Percentiles rank a stretch among this genome's conserved stretches.
Evolutionary conservation across 2,888 invertebrate genomes (phyloP).

Genomic region (Dryadula phaetusa): DNA sequence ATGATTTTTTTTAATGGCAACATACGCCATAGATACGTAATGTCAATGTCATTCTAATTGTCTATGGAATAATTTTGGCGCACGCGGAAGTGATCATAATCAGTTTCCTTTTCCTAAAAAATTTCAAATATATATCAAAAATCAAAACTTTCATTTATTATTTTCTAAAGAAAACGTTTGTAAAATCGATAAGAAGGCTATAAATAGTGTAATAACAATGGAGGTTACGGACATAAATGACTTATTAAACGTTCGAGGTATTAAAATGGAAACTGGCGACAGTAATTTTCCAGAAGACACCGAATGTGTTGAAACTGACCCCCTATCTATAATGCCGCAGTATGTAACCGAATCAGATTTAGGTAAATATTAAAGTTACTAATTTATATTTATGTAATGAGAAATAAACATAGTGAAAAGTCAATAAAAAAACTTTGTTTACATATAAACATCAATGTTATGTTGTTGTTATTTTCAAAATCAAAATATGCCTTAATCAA

Average conservation of each 20-base stretch:
- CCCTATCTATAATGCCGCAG: conserved; percentile 72
- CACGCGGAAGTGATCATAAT: conserved; percentile 75
- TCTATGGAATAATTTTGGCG: conserved; percentile 61
- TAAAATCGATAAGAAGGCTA: not conserved
- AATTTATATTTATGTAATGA: not conserved
- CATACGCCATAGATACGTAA: conserved; percentile 1
- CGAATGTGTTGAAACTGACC: conserved; percentile 61
- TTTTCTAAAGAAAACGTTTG: conserved; percentile 38
- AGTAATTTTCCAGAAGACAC: conserved; percentile 61
- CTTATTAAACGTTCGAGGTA: conserved; percentile 68
- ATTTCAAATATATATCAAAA: conserved; percentile 58
- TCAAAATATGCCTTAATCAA: no score
- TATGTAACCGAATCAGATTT: conserved; percentile 79
- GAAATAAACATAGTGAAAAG: not conserved
- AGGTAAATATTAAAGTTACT: conserved; percentile 57
- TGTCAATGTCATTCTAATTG: conserved; percentile 40
- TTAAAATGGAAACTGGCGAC: conserved; percentile 76
- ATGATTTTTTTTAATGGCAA: not conserved
- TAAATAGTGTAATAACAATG: conserved; percentile 54
- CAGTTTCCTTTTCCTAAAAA: conserved; percentile 73
- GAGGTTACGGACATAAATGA: conserved; percentile 76
- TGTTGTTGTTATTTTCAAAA: no score
- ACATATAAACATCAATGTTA: not conserved
- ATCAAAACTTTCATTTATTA: conserved; percentile 30
- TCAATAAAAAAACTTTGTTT: not conserved